Evolutionary conservation across 2,797 vertebrate species (phyloP), one percentile per base, ranked within the genome.

Genomic region (Myiothlypis coronata): DNA sequence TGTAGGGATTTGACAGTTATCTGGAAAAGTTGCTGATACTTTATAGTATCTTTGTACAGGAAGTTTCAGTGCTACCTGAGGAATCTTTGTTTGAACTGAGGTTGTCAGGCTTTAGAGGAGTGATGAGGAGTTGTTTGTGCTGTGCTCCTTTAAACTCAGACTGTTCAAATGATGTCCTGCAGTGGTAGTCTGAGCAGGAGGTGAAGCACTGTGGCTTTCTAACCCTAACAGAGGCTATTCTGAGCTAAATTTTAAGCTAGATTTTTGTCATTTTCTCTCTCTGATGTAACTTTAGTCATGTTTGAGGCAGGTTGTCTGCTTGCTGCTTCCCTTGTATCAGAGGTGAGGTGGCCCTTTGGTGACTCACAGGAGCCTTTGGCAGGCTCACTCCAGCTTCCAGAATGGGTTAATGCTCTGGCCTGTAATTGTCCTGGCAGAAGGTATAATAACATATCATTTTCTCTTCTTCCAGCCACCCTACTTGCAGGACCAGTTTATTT

Each of bases 61-160:
- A 95, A 98, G 98, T 96, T 97, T 98, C 98, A 98, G 97, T 97
- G 97, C 98, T 97, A 98, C 98, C 97, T 98, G 98, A 98, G 98
- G 98, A 98, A 97, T 97, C 34, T 96, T 97, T 95, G 97, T 97
- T 98, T 96, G 98, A 98, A 97, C 98, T 98, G 97, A 98, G 98
- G 98, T 98, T 98, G 97, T 98, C 98, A 97, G 98, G 98, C 95
- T 98, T 98, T 97, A 98, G 98, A 97, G 98, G 97, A 98, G 37
- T 98, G 21, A 13, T 41, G 43, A 32, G 11, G 64, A 65, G 92
- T 98, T 98, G 97, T 95, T 90, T 59, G 43, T 91, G 87, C 94
- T 94, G 46, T 87, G 56, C 43, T 87, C 22, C 77, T 96, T 60
- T 67, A 67, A 85, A 63, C 26, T 74, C 79, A 68, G 1, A 61